Conservation (phyloP, 2,113 vertebrate species). For the Zootoca vivipara region DNA sequence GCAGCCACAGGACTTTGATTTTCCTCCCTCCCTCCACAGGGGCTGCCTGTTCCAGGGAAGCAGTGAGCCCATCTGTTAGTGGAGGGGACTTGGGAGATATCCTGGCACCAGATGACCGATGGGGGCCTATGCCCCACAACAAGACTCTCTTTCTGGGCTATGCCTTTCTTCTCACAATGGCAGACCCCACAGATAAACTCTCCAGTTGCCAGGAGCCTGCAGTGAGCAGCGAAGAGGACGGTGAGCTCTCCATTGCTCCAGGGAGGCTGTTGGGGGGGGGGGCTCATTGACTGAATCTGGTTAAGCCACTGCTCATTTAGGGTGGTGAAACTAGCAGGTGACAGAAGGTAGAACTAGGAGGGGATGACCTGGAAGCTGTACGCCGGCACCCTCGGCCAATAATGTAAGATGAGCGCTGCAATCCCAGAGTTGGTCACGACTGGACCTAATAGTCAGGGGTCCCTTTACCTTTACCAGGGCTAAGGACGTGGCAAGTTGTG, state of each 20-base stretch:
- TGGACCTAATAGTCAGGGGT: no score
- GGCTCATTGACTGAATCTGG: background rate
- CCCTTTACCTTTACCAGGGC: no score
- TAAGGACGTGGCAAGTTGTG: no score
- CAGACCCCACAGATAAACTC: conserved; percentile 84
- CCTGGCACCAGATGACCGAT: conserved; percentile 71
- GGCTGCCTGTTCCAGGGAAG: conserved; percentile 65
- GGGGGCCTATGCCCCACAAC: conserved; percentile 88
- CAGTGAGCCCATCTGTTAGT: conserved; percentile 79
- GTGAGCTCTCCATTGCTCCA: conserved; percentile 67
- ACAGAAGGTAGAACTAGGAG: no score
- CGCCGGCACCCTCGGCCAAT: no score
- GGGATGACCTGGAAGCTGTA: no score
- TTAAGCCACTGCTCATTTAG: no score
- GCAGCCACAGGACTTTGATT: background rate
- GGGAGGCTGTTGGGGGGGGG: background rate
- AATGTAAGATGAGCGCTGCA: no score
- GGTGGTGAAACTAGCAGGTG: no score
- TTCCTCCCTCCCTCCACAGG: conserved; percentile 47
- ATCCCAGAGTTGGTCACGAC: no score
- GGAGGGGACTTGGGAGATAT: conserved; percentile 73
- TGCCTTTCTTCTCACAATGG: conserved; percentile 92
- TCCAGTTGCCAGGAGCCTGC: conserved; percentile 73
- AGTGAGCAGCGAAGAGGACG: conserved; percentile 84
- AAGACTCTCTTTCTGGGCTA: conserved; percentile 93